Base-by-base conservation (phyloP, 1,140 invertebrate species). In the Halotydeus destructor region DNA sequence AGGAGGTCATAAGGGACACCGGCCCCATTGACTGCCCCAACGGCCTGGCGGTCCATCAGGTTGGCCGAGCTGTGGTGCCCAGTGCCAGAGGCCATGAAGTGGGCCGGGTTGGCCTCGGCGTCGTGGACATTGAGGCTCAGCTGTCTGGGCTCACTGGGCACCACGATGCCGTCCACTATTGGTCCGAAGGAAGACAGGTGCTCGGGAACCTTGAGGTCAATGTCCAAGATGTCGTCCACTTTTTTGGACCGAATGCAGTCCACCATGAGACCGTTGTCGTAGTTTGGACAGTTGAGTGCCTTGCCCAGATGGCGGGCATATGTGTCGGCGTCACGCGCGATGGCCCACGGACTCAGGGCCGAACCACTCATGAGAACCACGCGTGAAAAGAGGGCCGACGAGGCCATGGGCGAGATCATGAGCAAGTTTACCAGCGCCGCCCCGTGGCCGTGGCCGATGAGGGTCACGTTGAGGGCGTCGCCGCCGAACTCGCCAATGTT, bases 331-430 rank as follows among this genome's bases (percentile, higher is more conserved):
- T 86, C 78, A 49, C 77, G 72, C 37, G 85, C 78, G 44, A 89
- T 60, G 0, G 86, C 86, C 82, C 81, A 91, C 1, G 81, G 83
- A 49, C 81, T 82, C 25, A 94, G 66, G 0, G 86, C 86, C 14
- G 86, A 88, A 0, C 89, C 89, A 19, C 81, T 86, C 79, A 93
- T 86, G 21, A 96, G 66, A 41, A 96, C 75, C 5, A 82, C 83
- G 50, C 85, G 74, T 58, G 91, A 82, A 60, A 96, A 94, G 27
- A 94, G 68, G n/a, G n/a, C n/a, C 54, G 78, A 80, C 85, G 66
- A 1, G 68, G 83, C 83, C 28, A 84, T 78, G 43, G 81, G 75
- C 25, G 85, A 89, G 18, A 85, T 76, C 61, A 91, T 76, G 41
- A 96, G 67, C 54, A 93, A 81, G 60, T 94, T 85, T 11, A 93